Evolutionary conservation across 2,797 vertebrate species (phyloP), one percentile per base, ranked within the genome.

Genomic region (Leptodactylus fallax): DNA sequence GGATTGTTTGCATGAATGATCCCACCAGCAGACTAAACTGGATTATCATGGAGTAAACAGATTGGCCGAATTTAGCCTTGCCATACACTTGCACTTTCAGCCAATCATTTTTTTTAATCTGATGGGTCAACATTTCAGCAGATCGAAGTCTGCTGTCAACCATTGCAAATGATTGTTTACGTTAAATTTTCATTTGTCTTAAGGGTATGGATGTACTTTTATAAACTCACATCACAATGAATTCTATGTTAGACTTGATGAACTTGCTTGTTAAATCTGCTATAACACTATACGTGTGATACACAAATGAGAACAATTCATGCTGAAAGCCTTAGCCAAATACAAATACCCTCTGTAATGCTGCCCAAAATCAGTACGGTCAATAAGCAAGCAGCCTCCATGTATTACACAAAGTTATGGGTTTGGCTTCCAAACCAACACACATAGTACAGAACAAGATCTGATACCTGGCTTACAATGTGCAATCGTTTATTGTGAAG

Each of bases 391-490:
- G 25, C 7, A 47, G 23, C 25, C 13, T 65, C n/a, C 36, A 74
- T 23, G 45, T 72, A 25, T 74, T 23, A 49, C n/a, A 76, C 36
- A 27, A 61, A 76, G 55, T 60, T 25, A 61, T 61, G 8, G 8
- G 7, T 76, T 61, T 85, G 83, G 71, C 71, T 47, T 61, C 21
- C 27, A 83, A 53, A 55, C 63, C n/a, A 84, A 85, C 45, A 76
- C 71, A 60, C 36, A 45, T 13, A 76, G 71, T 85, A 23, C 83
- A n/a, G 55, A 61, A 85, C 83, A 76, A 23, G 55, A 14, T 60
- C 74, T 49, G 3, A 45, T 61, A 49, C 27, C 8, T 8, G 27
- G 12, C 55, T 45, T 58, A 36, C 71, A 72, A 21, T 12, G 23
- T 84, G 82, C 36, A 23, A 60, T 76, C 5, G 45, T 63, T 14